These are phyloP conservation scores for Burhinus bistriatus DNA, from an alignment of 2,113 vertebrate species.

Conservation along the genomic window DNA sequence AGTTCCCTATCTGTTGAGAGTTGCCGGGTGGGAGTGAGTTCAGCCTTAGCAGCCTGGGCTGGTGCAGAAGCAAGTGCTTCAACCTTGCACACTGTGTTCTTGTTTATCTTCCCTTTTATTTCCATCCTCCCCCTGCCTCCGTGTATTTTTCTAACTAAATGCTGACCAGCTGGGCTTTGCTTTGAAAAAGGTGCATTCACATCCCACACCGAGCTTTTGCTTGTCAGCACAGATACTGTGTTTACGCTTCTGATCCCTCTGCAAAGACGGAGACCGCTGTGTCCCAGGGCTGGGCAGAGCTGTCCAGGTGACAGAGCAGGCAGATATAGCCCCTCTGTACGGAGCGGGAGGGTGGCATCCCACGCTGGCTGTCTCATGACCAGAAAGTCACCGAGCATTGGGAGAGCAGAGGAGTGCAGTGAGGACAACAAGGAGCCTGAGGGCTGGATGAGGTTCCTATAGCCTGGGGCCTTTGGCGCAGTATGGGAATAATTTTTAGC, in stretches of 20 bases:
- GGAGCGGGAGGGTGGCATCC: background rate
- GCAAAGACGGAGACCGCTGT: background rate
- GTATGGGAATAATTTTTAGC: background rate
- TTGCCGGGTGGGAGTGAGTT: background rate
- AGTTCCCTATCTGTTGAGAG: background rate
- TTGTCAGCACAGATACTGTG: rapidly evolving
- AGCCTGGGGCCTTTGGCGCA: background rate
- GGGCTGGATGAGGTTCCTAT: background rate
- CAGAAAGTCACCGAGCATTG: constrained; percentile 25
- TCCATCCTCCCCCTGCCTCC: background rate
- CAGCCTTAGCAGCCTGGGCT: background rate
- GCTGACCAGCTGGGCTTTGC: background rate
- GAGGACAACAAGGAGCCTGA: background rate
- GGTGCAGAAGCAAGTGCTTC: background rate
- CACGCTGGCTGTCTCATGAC: background rate
- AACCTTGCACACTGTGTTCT: background rate
- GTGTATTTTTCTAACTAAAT: background rate
- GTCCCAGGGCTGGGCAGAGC: background rate
- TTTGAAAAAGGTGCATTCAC: background rate
- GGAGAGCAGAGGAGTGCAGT: background rate
- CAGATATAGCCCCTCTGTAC: background rate
- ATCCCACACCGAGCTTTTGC: background rate
- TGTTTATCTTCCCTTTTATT: background rate
- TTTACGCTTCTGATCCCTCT: background rate
- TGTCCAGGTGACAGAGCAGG: background rate